Evolutionary conservation across 2,113 vertebrate genomes (phyloP).

Genomic region (cat (Felis catus)): F.catus_Fca126_mat1.0 CM031427.1:35528001-35528500

Average conservation of each 20-base stretch:
- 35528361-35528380: rapidly evolving
- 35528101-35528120: slow-evolving; percentile 52
- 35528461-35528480: neutral
- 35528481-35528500: neutral
- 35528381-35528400: neutral
- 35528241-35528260: slow-evolving; percentile 77
- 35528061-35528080: neutral
- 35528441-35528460: neutral
- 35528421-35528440: slow-evolving; percentile 42
- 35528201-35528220: slow-evolving; percentile 29
- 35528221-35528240: slow-evolving; percentile 73
- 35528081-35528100: slow-evolving; percentile 64
- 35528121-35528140: slow-evolving; percentile 61
- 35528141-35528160: slow-evolving; percentile 34
- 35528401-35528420: neutral
- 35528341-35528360: neutral
- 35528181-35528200: slow-evolving; percentile 49
- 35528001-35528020: neutral
- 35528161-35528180: slow-evolving; percentile 68
- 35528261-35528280: neutral
- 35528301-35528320: slow-evolving; percentile 76
- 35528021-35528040: neutral
- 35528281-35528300: slow-evolving; percentile 77
- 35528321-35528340: slow-evolving; percentile 51
- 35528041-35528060: slow-evolving; percentile 33